Evolutionary conservation across 2,888 invertebrate genomes (phyloP).

Genomic region (Sceliomorpha sp.): DNA sequence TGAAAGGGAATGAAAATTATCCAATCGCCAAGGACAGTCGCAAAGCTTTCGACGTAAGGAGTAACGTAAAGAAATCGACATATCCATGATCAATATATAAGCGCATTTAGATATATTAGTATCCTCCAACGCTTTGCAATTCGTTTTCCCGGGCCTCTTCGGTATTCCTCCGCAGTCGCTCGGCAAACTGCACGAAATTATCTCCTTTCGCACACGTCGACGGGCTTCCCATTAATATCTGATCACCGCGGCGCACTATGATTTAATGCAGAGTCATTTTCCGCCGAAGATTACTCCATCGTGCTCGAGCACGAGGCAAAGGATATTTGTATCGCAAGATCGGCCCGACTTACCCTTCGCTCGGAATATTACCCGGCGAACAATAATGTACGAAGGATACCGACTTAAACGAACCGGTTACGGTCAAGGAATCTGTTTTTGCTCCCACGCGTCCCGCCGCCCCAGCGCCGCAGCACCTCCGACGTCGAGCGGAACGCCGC

Average conservation of each 20-base stretch:
- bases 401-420: constrained; percentile 60
- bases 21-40: too few species aligned
- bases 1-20: too few species aligned
- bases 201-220: constrained; percentile 5
- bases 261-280: constrained; percentile 40
- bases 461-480: constrained; percentile 31
- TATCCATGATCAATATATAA: too few species aligned
- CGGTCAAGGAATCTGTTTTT: constrained; percentile 69
- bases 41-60: too few species aligned
- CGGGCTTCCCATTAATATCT: constrained; percentile 27
- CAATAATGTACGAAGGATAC: constrained; percentile 50
- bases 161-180: constrained; percentile 10
- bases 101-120: too few species aligned
- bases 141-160: constrained; percentile 24
- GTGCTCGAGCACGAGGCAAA: constrained; percentile 12
- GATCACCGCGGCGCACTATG: constrained; percentile 21
- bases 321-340: constrained; percentile 42
- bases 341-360: constrained; percentile 37
- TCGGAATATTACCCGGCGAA: constrained; percentile 40
- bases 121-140: too few species aligned
- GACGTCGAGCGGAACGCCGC: too few species aligned
- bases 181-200: constrained; percentile 37
- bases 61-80: too few species aligned
- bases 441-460: constrained; percentile 67
- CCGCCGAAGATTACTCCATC: constrained; percentile 29